These are phyloP conservation scores for Lemur catta DNA, from an alignment of 2,797 vertebrate species.

Conservation along the genomic window DNA sequence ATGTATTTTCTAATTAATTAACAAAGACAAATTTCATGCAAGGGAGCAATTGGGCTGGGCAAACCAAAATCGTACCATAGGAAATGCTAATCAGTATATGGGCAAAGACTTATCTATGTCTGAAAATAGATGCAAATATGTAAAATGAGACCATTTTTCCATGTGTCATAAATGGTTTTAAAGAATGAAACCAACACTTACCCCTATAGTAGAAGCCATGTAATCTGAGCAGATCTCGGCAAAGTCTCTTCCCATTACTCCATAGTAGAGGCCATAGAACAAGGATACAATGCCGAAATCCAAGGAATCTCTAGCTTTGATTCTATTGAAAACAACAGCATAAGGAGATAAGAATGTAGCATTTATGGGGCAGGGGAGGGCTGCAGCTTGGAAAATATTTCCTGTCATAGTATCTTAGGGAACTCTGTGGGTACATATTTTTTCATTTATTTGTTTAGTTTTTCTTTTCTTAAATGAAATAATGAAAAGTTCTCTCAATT, in stretches of 20 bases:
- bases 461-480: neutral
- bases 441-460: neutral
- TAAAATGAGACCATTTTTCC: neutral
- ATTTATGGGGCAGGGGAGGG: accelerated
- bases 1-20: constrained; percentile 18
- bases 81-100: neutral
- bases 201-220: constrained; percentile 85
- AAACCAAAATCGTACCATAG: neutral
- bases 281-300: constrained; percentile 84
- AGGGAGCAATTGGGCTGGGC: neutral
- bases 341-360: neutral
- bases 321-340: constrained; percentile 67
- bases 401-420: neutral
- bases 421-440: neutral
- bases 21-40: neutral
- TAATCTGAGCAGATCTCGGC: constrained; percentile 87
- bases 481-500: neutral
- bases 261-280: constrained; percentile 86
- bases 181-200: constrained; percentile 33
- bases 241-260: constrained; percentile 85
- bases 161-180: neutral
- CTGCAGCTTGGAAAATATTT: neutral
- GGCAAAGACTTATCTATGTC: neutral
- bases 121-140: neutral
- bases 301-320: constrained; percentile 85